Evolutionary conservation across 2,797 vertebrate species (phyloP), one percentile per base, ranked within the genome.

Genomic region (Semaprochilodus insignis): DNA sequence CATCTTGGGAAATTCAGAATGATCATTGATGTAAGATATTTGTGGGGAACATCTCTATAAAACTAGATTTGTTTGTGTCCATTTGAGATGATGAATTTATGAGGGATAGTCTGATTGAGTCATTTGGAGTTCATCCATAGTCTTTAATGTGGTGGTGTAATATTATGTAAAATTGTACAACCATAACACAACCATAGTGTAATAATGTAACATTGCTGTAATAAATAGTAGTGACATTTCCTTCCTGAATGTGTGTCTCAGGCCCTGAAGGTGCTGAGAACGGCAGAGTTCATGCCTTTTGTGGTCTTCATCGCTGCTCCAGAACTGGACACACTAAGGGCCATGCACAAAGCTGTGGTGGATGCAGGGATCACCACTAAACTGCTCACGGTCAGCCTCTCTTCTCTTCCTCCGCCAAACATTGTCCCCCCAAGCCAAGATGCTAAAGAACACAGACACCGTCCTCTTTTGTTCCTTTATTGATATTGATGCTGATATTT

Each of bases 271-370:
- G 93, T 99, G 79, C 90, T 99, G 90, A 95, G 97, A 92, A 99
- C 98, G 7, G 95, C 98, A 0, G 98, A 99, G 91, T 99, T 99
- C 87, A 98, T 99, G 97, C 98, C 98, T 15, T 99, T 98, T 11
- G 97, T 99, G 76, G 98, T 99, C 69, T 99, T 99, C 80, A 98
- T 99, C 82, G 98, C 98, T 85, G 97, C 98, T 90, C 98, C 98
- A 1, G 97, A 98, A 84, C 88, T 99, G 83, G 98, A 99, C 85
- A 99, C 96, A 0, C 82, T 99, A 76, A 95, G 98, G 89, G 95
- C 95, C 62, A 99, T 99, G 98, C 98, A 99, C 94, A 98, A 97
- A 92, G 98, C 98, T 69, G 98, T 99, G 84, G 94, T 99, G 76
- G 97, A 99, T 87, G 97, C 98, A 79, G 98, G 98, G 85, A 97